phyloP scores from a whole-genome alignment of 2,113 vertebrate genomes.

The Theristicus caerulescens region DNA sequence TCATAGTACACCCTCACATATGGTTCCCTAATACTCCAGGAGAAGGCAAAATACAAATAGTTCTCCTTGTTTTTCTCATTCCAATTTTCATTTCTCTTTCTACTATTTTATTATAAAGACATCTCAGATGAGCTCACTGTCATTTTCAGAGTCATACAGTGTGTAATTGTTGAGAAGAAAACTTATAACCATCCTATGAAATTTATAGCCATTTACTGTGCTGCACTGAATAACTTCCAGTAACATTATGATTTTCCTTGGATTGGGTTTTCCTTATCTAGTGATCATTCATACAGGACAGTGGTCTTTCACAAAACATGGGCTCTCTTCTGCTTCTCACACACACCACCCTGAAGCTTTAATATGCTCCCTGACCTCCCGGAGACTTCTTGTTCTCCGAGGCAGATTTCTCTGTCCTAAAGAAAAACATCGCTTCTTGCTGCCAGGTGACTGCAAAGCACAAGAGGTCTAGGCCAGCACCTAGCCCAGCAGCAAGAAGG shows the following conservation, averaged over 20 bases:
- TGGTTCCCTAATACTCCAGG: neutral
- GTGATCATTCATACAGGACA: neutral
- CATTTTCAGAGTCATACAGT: slow-evolving; percentile 53
- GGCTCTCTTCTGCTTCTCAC: neutral
- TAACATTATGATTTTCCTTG: neutral
- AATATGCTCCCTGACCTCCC: neutral
- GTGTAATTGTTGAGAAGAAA: slow-evolving; percentile 60
- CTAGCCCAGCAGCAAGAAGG: neutral
- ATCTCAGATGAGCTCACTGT: neutral
- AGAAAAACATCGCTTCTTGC: neutral
- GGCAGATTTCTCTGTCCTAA: neutral
- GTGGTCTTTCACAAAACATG: neutral
- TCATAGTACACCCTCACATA: neutral
- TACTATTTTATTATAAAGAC: neutral
- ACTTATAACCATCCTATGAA: slow-evolving; percentile 24
- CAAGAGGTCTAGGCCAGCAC: neutral
- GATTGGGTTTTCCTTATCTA: neutral
- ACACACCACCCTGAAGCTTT: neutral
- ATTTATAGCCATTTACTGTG: neutral
- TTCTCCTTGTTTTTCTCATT: neutral
- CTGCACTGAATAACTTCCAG: neutral
- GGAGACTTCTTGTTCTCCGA: neutral
- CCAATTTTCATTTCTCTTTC: neutral
- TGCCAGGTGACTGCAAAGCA: neutral
- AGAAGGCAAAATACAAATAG: neutral